phyloP scores from a whole-genome alignment of 2,888 invertebrate genomes.

The Drosophila glabriapex region DNA sequence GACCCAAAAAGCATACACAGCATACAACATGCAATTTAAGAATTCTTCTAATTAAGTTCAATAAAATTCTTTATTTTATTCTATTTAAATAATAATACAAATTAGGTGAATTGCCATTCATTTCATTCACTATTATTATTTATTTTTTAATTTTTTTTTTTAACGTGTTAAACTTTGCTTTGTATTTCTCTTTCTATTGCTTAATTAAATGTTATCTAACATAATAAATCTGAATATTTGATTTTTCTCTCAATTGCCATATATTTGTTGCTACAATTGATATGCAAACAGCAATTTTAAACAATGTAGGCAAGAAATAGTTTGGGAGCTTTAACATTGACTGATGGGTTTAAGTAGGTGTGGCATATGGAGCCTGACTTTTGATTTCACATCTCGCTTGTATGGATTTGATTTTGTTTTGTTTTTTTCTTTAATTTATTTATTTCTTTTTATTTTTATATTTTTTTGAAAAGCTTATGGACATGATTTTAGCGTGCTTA shows the following conservation, averaged over 20 bases:
- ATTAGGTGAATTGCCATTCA: not conserved
- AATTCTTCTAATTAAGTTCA: not conserved
- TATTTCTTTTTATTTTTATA: slow-evolving; percentile 1
- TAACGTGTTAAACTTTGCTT: not conserved
- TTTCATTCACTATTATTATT: no score
- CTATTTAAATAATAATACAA: not conserved
- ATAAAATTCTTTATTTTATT: not conserved
- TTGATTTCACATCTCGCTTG: slow-evolving; percentile 28
- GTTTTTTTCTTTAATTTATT: not conserved
- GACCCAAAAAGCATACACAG: not conserved
- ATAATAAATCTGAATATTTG: not conserved
- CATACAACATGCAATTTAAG: not conserved
- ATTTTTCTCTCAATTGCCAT: not conserved
- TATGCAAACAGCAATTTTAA: not conserved
- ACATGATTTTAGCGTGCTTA: slow-evolving; percentile 36
- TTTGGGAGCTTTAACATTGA: slow-evolving; percentile 20
- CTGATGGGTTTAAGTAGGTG: slow-evolving; percentile 31
- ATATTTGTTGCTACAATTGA: not conserved
- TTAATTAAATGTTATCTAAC: not conserved
- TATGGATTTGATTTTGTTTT: not conserved
- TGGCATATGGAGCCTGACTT: slow-evolving; percentile 10
- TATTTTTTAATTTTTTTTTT: not conserved
- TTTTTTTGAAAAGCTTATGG: slow-evolving; percentile 13
- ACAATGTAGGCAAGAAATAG: not conserved
- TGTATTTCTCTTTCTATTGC: not conserved